Evolutionary conservation across 2,888 invertebrate species (phyloP).

Genomic region (Anthophora plumipes): DNA sequence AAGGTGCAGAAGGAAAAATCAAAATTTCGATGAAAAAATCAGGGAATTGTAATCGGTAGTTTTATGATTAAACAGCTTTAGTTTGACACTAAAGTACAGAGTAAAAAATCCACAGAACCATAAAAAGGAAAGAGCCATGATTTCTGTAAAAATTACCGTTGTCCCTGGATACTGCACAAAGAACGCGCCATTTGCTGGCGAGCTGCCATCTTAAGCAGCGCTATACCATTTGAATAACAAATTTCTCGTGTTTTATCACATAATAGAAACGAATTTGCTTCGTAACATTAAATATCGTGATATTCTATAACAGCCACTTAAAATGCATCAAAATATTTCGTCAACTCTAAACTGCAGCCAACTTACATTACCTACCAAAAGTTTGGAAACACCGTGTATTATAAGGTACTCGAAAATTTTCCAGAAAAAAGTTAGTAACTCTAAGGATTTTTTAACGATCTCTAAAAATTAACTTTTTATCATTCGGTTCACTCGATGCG

Average conservation of each 20-base stretch:
- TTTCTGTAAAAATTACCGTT: constrained; percentile 40
- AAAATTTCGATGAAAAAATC: not conserved
- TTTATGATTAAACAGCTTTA: constrained; percentile 22
- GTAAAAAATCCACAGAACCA: constrained; percentile 24
- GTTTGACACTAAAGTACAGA: constrained; percentile 24
- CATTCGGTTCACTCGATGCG: too few relatives aligned
- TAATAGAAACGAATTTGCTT: constrained; percentile 36
- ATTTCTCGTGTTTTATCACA: constrained; percentile 14
- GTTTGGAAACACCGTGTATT: too few relatives aligned
- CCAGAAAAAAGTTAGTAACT: too few relatives aligned
- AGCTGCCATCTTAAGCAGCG: constrained; percentile 20
- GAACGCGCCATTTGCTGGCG: constrained; percentile 34
- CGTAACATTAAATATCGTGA: constrained; percentile 25
- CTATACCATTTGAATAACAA: constrained; percentile 46
- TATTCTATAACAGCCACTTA: not conserved
- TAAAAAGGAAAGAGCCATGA: constrained; percentile 1
- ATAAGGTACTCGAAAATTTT: too few relatives aligned
- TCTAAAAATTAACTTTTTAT: too few relatives aligned
- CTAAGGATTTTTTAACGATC: too few relatives aligned
- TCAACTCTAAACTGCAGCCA: too few relatives aligned
- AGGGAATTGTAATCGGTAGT: constrained; percentile 2
- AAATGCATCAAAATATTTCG: constrained; percentile 18
- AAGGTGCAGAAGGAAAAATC: constrained; percentile 35
- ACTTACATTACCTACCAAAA: too few relatives aligned
- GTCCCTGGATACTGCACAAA: constrained; percentile 16